Evolutionary conservation across 1,140 invertebrate species (phyloP).

Genomic region (Drosophila bipectinata): DNA sequence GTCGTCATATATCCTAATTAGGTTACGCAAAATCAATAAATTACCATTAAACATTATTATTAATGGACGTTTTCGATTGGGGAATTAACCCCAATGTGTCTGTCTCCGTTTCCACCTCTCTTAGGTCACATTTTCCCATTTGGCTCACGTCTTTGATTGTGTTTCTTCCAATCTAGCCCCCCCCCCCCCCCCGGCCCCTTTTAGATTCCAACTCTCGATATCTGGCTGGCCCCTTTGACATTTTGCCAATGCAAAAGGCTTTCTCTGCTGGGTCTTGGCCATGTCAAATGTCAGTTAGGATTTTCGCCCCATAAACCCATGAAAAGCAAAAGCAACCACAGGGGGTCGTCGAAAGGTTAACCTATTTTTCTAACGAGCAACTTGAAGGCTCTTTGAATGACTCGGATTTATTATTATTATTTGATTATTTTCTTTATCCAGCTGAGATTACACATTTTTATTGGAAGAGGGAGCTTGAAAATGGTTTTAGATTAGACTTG

Average conservation of each 20-base stretch:
- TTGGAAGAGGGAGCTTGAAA: background rate
- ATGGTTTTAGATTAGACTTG: background rate
- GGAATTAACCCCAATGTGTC: slow-evolving; percentile 45
- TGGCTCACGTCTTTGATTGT: background rate
- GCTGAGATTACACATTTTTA: slow-evolving; percentile 1
- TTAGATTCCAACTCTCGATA: slow-evolving; percentile 15
- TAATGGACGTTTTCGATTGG: slow-evolving; percentile 34
- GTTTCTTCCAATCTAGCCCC: background rate
- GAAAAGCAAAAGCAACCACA: slow-evolving; percentile 15
- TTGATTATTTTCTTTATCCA: background rate
- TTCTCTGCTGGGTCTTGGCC: slow-evolving; percentile 24
- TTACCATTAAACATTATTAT: slow-evolving; percentile 44
- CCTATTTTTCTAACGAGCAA: slow-evolving; percentile 27
- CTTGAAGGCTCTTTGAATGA: slow-evolving; percentile 3
- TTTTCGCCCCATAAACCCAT: slow-evolving; percentile 14
- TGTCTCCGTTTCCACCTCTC: background rate
- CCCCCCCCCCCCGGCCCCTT: slow-evolving; percentile 6
- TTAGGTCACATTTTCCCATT: background rate
- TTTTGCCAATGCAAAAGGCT: slow-evolving; percentile 36
- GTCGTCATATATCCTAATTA: slow-evolving; percentile 13
- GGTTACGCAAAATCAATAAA: slow-evolving; percentile 38
- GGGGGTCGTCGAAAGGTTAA: slow-evolving; percentile 4
- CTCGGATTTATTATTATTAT: slow-evolving; percentile 8
- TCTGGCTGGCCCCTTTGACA: slow-evolving; percentile 29
- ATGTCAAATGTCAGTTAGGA: slow-evolving; percentile 49